Evolutionary conservation across 2,797 vertebrate species (phyloP).

Genomic region (Characodon lateralis): DNA sequence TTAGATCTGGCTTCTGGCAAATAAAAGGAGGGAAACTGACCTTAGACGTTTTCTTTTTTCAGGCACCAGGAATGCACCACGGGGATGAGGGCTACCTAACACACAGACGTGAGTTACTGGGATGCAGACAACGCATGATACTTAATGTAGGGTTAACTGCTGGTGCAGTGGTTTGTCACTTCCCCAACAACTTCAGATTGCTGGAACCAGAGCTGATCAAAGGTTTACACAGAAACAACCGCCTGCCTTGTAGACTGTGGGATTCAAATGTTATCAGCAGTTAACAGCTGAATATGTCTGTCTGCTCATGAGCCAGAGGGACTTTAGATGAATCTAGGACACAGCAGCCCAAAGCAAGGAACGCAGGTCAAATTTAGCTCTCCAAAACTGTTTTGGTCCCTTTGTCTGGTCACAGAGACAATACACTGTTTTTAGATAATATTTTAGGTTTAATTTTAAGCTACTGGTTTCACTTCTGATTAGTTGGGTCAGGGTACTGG

Average conservation of each 20-base stretch:
- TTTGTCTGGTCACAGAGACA: background rate
- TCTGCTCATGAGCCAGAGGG: constrained; percentile 29
- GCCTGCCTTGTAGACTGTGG: background rate
- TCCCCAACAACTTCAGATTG: too few species aligned
- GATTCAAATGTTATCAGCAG: constrained; percentile 14
- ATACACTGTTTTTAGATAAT: background rate
- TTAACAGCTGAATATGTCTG: constrained; percentile 28
- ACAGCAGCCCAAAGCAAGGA: constrained; percentile 29
- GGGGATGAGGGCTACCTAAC: too few species aligned
- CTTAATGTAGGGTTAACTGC: too few species aligned
- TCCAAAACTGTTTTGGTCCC: background rate
- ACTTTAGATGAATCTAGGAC: constrained; percentile 35
- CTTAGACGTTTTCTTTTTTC: background rate
- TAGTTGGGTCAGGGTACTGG: background rate
- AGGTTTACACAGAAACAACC: constrained; percentile 9
- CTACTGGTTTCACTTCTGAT: background rate
- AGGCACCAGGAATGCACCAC: too few species aligned
- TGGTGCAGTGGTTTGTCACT: too few species aligned
- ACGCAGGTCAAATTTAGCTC: constrained; percentile 26
- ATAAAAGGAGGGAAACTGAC: background rate
- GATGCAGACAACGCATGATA: too few species aligned
- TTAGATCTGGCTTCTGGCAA: background rate
- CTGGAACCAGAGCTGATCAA: constrained; percentile 20
- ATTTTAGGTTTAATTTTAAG: background rate
- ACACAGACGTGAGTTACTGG: too few species aligned